phyloP scores from a whole-genome alignment of 2,113 vertebrate genomes.

The Bathybates hornii region DNA sequence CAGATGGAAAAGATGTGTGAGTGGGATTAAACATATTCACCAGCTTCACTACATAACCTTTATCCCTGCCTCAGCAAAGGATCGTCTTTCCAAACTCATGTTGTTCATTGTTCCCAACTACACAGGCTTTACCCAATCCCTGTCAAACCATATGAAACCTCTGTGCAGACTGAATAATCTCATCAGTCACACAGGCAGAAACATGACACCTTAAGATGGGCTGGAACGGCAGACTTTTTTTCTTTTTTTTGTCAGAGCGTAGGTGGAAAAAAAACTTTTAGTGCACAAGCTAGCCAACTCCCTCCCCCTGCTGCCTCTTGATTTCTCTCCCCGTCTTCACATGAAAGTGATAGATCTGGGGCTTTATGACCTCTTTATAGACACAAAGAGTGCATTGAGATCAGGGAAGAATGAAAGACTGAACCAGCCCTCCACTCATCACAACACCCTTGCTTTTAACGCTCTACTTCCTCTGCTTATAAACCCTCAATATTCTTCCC shows the following conservation, averaged over 20 bases:
- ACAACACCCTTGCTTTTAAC: slow-evolving; percentile 34
- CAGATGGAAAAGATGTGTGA: slow-evolving; percentile 13
- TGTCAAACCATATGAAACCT: slow-evolving; percentile 32
- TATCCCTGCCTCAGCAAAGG: slow-evolving; percentile 9
- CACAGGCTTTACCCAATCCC: slow-evolving; percentile 5
- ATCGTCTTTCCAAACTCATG: slow-evolving; percentile 18
- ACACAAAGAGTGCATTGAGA: slow-evolving; percentile 64
- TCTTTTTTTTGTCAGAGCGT: slow-evolving; percentile 1
- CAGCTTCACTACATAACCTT: slow-evolving; percentile 3
- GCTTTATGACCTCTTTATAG: slow-evolving; percentile 65
- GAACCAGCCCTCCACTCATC: slow-evolving; percentile 37
- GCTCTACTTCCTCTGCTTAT: slow-evolving; percentile 8
- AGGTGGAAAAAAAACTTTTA: slow-evolving; percentile 53
- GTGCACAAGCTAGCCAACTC: not conserved
- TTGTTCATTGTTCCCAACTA: slow-evolving; percentile 37
- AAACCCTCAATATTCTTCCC: not conserved
- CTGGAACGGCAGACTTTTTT: slow-evolving; percentile 1
- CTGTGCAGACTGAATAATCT: slow-evolving; percentile 38
- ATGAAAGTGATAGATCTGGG: slow-evolving; percentile 67
- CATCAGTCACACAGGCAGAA: slow-evolving; percentile 61
- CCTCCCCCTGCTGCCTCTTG: not conserved
- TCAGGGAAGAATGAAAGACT: slow-evolving; percentile 30
- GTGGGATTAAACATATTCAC: slow-evolving; percentile 40
- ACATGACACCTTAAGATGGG: slow-evolving; percentile 52
- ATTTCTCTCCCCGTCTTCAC: slow-evolving; percentile 34